These are phyloP conservation scores for Xenopus borealis DNA, from an alignment of 2,113 vertebrate species.

Conservation along the genomic window DNA sequence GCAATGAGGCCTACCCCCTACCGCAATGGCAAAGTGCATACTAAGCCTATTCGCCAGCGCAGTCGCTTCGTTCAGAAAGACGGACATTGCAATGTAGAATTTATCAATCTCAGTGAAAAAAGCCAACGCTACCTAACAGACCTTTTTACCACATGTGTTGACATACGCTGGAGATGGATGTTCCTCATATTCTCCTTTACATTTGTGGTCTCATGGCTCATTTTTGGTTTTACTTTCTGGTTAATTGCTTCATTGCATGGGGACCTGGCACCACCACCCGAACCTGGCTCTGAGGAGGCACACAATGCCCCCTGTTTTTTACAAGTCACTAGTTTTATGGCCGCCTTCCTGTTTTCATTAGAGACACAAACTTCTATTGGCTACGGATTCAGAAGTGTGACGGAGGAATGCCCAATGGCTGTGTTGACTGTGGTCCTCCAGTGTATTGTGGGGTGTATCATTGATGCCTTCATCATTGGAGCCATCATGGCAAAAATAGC, in stretches of 20 bases:
- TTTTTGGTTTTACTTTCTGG: conserved; percentile 88
- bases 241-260: conserved; percentile 83
- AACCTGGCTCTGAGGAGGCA: conserved; percentile 52
- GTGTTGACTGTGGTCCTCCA: conserved; percentile 85
- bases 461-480: conserved; percentile 89
- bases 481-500: conserved; percentile 90
- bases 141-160: conserved; percentile 89
- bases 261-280: conserved; percentile 63
- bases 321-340: conserved; percentile 85
- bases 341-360: conserved; percentile 86
- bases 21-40: conserved; percentile 50
- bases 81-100: conserved; percentile 86
- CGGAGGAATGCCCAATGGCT: conserved; percentile 87
- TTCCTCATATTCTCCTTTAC: conserved; percentile 85
- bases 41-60: conserved; percentile 48
- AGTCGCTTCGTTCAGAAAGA: conserved; percentile 87
- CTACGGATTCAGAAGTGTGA: conserved; percentile 86
- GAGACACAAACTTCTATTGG: conserved; percentile 92
- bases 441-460: conserved; percentile 88
- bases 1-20: conserved; percentile 47
- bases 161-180: conserved; percentile 93
- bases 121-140: conserved; percentile 85
- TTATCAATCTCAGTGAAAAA: conserved; percentile 84
- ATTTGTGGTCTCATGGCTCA: conserved; percentile 86
- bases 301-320: conserved; percentile 74